phyloP scores from a whole-genome alignment of 2,113 vertebrate genomes.

The Neogale vison region DNA sequence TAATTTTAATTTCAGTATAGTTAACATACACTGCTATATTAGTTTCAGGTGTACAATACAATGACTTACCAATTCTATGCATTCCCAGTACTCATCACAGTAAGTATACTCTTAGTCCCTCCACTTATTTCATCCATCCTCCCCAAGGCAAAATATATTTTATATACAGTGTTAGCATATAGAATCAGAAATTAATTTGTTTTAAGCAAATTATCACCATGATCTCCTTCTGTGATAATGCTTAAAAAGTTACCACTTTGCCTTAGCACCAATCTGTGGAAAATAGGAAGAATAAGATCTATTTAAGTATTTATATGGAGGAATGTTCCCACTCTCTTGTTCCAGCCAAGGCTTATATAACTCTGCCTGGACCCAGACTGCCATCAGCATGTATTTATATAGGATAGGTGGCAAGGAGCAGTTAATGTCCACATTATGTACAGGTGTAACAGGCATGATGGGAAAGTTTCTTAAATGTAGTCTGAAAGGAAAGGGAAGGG shows the following conservation, averaged over 20 bases:
- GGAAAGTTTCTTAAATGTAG: not conserved
- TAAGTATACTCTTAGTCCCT: not conserved
- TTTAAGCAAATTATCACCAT: not conserved
- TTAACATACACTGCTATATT: not conserved
- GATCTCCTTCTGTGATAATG: not conserved
- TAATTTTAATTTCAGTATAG: not conserved
- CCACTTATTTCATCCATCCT: not conserved
- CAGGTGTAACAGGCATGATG: not conserved
- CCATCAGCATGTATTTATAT: not conserved
- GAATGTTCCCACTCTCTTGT: not conserved
- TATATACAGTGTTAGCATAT: not conserved
- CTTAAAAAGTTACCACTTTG: not conserved
- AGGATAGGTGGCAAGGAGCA: not conserved
- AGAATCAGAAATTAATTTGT: not conserved
- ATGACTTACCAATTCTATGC: not conserved
- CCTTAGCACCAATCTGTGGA: not conserved
- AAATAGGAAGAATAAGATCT: not conserved
- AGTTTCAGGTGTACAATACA: not conserved
- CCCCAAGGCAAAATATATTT: not conserved
- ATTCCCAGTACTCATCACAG: not conserved
- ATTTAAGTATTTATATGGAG: not conserved
- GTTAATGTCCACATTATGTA: not conserved
- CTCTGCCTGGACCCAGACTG: not conserved
- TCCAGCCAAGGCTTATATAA: not conserved
- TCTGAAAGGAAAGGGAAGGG: not conserved